Evolutionary conservation across 2,888 invertebrate species (phyloP).

Genomic region (Dendrolimus houi): DNA sequence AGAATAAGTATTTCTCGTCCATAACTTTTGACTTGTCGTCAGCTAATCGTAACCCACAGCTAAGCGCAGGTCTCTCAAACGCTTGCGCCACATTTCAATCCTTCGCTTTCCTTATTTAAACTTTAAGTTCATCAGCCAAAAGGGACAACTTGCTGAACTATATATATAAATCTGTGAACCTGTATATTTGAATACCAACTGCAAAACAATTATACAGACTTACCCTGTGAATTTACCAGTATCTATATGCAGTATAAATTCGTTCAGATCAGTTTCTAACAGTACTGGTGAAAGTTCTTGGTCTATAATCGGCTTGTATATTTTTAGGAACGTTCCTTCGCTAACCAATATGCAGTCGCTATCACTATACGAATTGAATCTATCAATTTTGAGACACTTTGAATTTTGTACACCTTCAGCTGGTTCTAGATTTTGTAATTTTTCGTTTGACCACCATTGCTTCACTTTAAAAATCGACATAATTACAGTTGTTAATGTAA

Average conservation of each 20-base stretch:
- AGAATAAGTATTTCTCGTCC: too few relatives aligned
- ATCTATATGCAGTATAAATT: slow-evolving; percentile 87
- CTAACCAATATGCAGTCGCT: slow-evolving; percentile 84
- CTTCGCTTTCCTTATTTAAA: too few relatives aligned
- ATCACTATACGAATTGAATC: slow-evolving; percentile 88
- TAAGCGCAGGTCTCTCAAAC: too few relatives aligned
- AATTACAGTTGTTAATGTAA: slow-evolving; percentile 5
- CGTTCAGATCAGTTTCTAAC: slow-evolving; percentile 84
- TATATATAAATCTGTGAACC: too few relatives aligned
- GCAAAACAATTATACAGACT: slow-evolving; percentile 31
- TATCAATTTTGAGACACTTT: slow-evolving; percentile 79
- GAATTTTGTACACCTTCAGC: slow-evolving; percentile 79
- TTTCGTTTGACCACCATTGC: slow-evolving; percentile 90
- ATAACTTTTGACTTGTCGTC: too few relatives aligned
- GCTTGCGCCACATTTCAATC: too few relatives aligned
- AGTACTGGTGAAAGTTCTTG: slow-evolving; percentile 80
- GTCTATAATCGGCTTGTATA: slow-evolving; percentile 49
- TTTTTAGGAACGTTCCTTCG: slow-evolving; percentile 46
- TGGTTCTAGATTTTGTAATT: slow-evolving; percentile 68
- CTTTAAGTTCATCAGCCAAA: too few relatives aligned
- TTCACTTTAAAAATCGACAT: slow-evolving; percentile 97
- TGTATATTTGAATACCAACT: too few relatives aligned
- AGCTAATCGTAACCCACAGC: too few relatives aligned
- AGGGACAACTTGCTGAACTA: too few relatives aligned
- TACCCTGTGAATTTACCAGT: slow-evolving; percentile 91